Conservation (phyloP, 1,140 invertebrate species). For the Aphidius gifuensis region DNA sequence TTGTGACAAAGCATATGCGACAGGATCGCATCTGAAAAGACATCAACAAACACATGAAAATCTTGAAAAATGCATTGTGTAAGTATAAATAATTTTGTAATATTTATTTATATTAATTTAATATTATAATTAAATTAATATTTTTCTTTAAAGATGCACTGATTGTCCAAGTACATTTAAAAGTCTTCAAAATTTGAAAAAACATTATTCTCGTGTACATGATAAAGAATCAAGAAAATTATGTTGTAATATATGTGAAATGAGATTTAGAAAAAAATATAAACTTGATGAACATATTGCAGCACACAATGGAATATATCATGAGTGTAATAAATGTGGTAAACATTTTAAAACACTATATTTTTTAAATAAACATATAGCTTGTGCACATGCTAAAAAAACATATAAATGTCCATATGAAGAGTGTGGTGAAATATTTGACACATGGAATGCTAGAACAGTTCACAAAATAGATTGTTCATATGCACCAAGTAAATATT, state of each 20-base stretch:
- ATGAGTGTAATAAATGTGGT: constrained; percentile 26
- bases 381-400: too few relatives aligned
- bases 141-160: constrained; percentile 29
- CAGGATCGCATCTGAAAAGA: not conserved
- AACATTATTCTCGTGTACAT: constrained; percentile 35
- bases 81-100: constrained; percentile 4
- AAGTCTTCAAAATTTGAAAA: constrained; percentile 33
- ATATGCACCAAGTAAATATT: too few relatives aligned
- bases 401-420: too few relatives aligned
- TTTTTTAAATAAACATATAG: constrained; percentile 16
- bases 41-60: not conserved
- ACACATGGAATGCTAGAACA: too few relatives aligned
- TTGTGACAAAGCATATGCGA: not conserved
- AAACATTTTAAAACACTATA: constrained; percentile 19
- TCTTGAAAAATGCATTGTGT: not conserved
- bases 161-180: constrained; percentile 29
- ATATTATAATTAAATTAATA: not conserved
- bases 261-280: constrained; percentile 31
- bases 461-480: too few relatives aligned
- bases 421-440: too few relatives aligned
- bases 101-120: not conserved
- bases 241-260: constrained; percentile 33
- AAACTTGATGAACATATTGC: constrained; percentile 30
- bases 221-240: constrained; percentile 19
- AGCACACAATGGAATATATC: constrained; percentile 20